phyloP scores from a whole-genome alignment of 2,888 invertebrate species.

The Carterocephalus palaemon region DNA sequence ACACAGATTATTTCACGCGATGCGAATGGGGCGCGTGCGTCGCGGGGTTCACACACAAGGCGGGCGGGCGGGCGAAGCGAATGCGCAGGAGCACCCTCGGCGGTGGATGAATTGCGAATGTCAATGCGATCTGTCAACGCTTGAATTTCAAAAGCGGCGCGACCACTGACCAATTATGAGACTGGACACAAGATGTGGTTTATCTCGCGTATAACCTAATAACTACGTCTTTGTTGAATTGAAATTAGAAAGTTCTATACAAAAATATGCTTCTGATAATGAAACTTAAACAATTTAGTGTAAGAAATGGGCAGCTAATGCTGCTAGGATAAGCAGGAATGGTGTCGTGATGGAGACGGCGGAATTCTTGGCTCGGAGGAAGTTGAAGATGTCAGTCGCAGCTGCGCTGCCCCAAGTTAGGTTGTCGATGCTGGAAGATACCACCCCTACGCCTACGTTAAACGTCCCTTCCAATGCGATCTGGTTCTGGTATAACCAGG shows the following conservation, averaged over 20 bases:
- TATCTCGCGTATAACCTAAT: too few species aligned
- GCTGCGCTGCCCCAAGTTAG: conserved; percentile 55
- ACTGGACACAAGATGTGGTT: too few species aligned
- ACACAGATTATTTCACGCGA: too few species aligned
- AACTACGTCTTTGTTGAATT: neutral
- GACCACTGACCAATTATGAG: neutral
- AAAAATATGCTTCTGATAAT: conserved; percentile 3
- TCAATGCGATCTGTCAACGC: too few species aligned
- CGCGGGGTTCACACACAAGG: too few species aligned
- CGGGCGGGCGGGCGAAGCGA: too few species aligned
- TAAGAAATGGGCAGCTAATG: conserved; percentile 44
- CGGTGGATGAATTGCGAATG: too few species aligned
- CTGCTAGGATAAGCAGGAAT: conserved; percentile 44
- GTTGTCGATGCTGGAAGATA: conserved; percentile 48
- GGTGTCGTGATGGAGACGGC: conserved; percentile 46
- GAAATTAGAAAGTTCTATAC: conserved; percentile 2
- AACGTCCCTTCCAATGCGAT: conserved; percentile 45
- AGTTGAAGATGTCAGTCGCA: conserved; percentile 43
- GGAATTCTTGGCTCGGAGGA: conserved; percentile 39
- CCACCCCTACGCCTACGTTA: conserved; percentile 39
- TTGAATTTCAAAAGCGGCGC: too few species aligned
- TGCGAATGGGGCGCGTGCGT: too few species aligned
- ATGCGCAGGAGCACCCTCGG: too few species aligned
- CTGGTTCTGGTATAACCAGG: conserved; percentile 56
- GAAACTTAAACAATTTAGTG: conserved; percentile 37